phyloP scores from a whole-genome alignment of 2,888 invertebrate species.

The Hartigia nigra region DNA sequence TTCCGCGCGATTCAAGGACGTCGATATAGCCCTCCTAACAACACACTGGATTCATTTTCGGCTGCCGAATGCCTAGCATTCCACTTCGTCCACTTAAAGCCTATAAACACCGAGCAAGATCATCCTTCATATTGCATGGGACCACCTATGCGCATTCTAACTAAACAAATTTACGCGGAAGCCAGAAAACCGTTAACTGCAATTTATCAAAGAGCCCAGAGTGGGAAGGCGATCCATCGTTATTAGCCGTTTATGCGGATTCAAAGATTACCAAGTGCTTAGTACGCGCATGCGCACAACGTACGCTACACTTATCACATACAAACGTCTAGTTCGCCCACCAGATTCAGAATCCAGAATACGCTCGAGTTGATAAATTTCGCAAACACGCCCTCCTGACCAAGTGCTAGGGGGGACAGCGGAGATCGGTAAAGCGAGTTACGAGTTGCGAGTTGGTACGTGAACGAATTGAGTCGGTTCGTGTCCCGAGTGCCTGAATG shows the following conservation, averaged over 20 bases:
- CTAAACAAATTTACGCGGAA: background rate
- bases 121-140: background rate
- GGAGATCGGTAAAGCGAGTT: background rate
- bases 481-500: background rate
- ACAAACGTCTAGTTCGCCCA: background rate
- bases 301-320: background rate
- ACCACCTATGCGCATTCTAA: background rate
- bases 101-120: background rate
- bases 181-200: background rate
- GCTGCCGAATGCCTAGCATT: background rate
- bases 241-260: background rate
- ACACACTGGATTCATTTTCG: slow-evolving; percentile 13
- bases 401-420: background rate
- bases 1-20: slow-evolving; percentile 7
- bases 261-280: background rate
- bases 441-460: background rate
- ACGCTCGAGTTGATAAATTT: background rate
- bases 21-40: background rate
- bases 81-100: background rate
- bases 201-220: background rate
- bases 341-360: background rate
- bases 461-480: background rate
- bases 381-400: background rate
- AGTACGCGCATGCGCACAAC: background rate
- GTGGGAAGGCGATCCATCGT: background rate